phyloP scores from a whole-genome alignment of 2,797 vertebrate species.

The Ataeniobius toweri region DNA sequence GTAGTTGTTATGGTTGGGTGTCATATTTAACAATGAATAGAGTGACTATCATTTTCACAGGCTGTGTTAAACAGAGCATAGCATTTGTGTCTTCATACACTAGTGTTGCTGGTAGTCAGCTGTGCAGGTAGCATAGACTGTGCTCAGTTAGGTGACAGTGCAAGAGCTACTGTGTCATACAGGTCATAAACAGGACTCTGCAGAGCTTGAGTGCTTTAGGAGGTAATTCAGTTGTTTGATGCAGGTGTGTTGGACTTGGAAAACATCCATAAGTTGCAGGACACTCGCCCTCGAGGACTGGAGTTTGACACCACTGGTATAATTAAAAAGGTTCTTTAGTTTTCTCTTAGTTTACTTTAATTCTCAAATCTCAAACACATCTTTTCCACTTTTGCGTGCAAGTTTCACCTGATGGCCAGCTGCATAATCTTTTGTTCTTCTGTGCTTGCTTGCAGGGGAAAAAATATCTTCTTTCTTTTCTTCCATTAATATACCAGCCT shows the following conservation, averaged over 20 bases:
- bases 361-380: neutral
- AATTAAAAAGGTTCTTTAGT: neutral
- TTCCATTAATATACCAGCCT: conserved; percentile 10
- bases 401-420: conserved; percentile 16
- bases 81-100: conserved; percentile 33
- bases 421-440: neutral
- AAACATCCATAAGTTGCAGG: neutral
- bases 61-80: conserved; percentile 56
- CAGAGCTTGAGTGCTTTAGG: neutral
- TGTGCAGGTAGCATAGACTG: conserved; percentile 21
- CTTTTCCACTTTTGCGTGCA: neutral
- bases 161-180: conserved; percentile 8
- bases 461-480: neutral
- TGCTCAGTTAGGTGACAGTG: conserved; percentile 12
- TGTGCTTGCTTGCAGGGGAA: neutral
- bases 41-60: conserved; percentile 47
- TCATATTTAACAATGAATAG: conserved; percentile 55
- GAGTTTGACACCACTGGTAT: neutral
- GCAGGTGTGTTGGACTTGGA: neutral
- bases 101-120: conserved; percentile 32
- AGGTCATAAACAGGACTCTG: neutral
- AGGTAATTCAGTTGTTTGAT: neutral
- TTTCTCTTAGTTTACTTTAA: neutral
- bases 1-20: conserved; percentile 59
- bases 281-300: too few species aligned